Evolutionary conservation across 2,113 vertebrate species (phyloP), one percentile per base, ranked within the genome.

Genomic region (Callionymus lyra): DNA sequence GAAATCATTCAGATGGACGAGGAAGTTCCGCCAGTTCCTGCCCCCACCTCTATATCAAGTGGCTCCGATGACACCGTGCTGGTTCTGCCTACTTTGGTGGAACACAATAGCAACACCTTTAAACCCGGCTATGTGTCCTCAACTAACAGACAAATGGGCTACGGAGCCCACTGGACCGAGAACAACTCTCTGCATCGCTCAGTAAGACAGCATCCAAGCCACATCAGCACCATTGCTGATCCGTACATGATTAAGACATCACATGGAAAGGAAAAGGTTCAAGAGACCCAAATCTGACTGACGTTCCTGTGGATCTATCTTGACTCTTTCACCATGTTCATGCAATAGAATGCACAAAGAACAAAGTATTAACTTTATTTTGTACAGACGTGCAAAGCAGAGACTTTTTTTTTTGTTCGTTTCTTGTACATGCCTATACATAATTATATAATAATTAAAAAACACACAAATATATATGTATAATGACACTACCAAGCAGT

Each of bases 221-320:
- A 88, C 73, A 88, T 92, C 79, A 86, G 80, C 69, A 83, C 84
- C 65, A 87, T 93, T 55, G 78, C 89, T 27, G 93, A 96, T 75
- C 86, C 93, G 73, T 94, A 89, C 41, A 47, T 88, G 68, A 89
- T 92, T 75, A 93, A 92, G 82, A 91, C 90, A 80, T 88, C 89
- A 86, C 91, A 96, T 48, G 76, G 87, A 72, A 97, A 97, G 82
- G 94, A 98, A 70, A 97, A 94, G 83, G 93, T 98, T 76, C 94
- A 97, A 88, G 94, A 98, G 82, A 97, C 94, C 61, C 94, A 98
- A 82, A 98, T 98, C 77, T 98, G 86, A 94, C 47, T 45, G 38
- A 50, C 32, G 32, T 62, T 64, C 41, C 21, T 54, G 14, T 67
- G 66, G 76, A 73, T 80, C 39, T 85, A 79, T 76, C 48, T 61